Base-by-base conservation (phyloP, 1,140 invertebrate species). In the Panulirus ornatus region DNA sequence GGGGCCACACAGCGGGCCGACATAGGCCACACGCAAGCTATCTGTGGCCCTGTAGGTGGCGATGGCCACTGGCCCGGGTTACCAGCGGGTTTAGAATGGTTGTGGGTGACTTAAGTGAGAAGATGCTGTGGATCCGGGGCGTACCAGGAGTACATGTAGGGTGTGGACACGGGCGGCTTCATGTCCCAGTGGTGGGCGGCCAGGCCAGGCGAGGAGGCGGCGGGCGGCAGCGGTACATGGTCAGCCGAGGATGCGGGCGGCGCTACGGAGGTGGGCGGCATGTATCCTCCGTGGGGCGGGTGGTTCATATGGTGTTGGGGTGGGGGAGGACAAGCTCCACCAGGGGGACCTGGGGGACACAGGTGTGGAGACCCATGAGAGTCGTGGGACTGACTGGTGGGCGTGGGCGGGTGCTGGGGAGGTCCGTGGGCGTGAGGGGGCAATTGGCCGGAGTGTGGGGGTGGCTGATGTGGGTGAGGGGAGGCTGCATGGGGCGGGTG, bases 101-200 rank as follows among this genome's bases (percentile, higher is more conserved):
- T 36, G 73, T 58, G 76, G 27, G 79, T 63, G 66, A 66, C 89
- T 96, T 93, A 96, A 95, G 96, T 96, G 93, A 97, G 94, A 91
- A 96, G 94, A 93, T 96, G 96, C 92, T 96, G 96, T 94, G 96
- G 95, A 91, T 96, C 96, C 88, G 96, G 94, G 93, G 96, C 96
- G 94, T 96, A 96, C 96, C 96, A 96, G 88, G 96, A 96, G 94
- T 97, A 96, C 94, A 96, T 96, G 94, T 96, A 96, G 89, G 95
- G 95, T 84, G 94, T 58, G 51, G 82, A 66, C 70, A 81, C 75
- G 75, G 94, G 94, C 93, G 92, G 96, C 93, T 96, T 96, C 95
- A 96, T 96, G 94, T 96, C 96, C 94, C 96, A 96, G 88, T 90
- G 93, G 82, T 84, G 95, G 95, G 93, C 95, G 93, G 91, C 66